Percentiles rank a stretch among this genome's conserved stretches.
Conservation (phyloP, 2,797 vertebrate species). For the Coranthus polyacanthus region DNA sequence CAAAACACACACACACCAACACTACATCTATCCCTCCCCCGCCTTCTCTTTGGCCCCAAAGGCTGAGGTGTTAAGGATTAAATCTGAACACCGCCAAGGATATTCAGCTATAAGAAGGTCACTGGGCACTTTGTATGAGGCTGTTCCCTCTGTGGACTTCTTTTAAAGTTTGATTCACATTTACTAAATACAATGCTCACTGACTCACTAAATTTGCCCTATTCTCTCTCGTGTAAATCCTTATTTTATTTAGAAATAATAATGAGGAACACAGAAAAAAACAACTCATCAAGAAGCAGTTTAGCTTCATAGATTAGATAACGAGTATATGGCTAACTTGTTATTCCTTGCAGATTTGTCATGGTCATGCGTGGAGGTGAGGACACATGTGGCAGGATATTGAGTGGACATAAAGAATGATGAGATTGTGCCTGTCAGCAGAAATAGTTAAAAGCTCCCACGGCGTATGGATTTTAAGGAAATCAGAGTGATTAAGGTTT, state of each 20-base stretch:
- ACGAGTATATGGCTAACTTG: conserved; percentile 11
- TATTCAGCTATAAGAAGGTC: conserved; percentile 70
- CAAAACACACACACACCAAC: conserved; percentile 6
- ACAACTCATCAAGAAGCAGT: conserved; percentile 6
- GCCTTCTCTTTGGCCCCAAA: conserved; percentile 35
- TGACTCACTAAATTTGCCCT: no score
- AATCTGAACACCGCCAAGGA: conserved; percentile 69
- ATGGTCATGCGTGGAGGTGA: conserved; percentile 14
- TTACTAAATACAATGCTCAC: conserved; percentile 17
- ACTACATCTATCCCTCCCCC: conserved; percentile 32
- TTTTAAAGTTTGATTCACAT: conserved; percentile 26
- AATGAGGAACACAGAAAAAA: neutral
- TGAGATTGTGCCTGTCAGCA: conserved; percentile 49
- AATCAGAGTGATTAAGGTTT: conserved; percentile 59
- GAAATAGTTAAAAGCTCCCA: conserved; percentile 52
- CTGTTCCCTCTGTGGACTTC: conserved; percentile 53
- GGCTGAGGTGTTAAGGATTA: conserved; percentile 69
- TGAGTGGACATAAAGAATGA: conserved; percentile 41
- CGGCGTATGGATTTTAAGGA: conserved; percentile 52
- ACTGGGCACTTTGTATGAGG: conserved; percentile 59
- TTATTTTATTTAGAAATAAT: conserved; percentile 30
- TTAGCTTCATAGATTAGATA: neutral
- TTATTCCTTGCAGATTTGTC: conserved; percentile 14
- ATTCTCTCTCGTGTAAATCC: no score
- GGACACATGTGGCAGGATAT: conserved; percentile 1